Percentiles rank a stretch among this genome's conserved stretches.
Conservation (phyloP, 2,797 vertebrate species). For the Eurystomus glaucurus region DNA sequence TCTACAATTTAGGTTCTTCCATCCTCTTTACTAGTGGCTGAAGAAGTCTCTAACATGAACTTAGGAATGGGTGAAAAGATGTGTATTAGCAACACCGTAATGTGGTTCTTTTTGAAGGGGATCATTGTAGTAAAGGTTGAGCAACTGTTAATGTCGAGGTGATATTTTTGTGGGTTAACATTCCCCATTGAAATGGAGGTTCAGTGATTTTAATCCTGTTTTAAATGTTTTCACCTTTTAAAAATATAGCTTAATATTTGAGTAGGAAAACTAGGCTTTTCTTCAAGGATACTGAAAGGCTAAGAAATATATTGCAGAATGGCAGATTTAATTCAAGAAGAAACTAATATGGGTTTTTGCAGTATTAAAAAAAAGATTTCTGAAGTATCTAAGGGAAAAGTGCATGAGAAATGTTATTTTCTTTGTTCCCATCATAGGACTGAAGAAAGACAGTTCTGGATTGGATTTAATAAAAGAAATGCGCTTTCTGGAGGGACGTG, state of each 20-base stretch:
- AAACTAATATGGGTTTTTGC: neutral
- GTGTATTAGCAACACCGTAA: neutral
- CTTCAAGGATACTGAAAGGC: neutral
- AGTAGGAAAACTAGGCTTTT: neutral
- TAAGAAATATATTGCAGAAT: neutral
- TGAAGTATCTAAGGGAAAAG: neutral
- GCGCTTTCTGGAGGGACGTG: slow-evolving; percentile 86
- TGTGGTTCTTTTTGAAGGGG: neutral
- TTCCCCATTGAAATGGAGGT: rapidly evolving
- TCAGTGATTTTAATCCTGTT: neutral
- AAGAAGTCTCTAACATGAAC: neutral
- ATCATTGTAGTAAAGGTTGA: neutral
- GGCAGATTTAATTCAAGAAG: neutral
- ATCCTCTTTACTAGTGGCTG: neutral
- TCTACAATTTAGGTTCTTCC: neutral
- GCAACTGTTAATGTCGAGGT: neutral
- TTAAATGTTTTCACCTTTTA: neutral
- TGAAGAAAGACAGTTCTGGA: slow-evolving; percentile 95
- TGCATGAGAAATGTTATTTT: neutral
- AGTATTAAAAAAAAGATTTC: neutral
- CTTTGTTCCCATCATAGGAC: slow-evolving; percentile 65
- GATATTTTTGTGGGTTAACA: neutral
- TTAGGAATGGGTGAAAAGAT: neutral
- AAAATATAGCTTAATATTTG: neutral
- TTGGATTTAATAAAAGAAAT: slow-evolving; percentile 95